Evolutionary conservation across 2,888 invertebrate genomes (phyloP).

Genomic region (Shargacucullia verbasci): DNA sequence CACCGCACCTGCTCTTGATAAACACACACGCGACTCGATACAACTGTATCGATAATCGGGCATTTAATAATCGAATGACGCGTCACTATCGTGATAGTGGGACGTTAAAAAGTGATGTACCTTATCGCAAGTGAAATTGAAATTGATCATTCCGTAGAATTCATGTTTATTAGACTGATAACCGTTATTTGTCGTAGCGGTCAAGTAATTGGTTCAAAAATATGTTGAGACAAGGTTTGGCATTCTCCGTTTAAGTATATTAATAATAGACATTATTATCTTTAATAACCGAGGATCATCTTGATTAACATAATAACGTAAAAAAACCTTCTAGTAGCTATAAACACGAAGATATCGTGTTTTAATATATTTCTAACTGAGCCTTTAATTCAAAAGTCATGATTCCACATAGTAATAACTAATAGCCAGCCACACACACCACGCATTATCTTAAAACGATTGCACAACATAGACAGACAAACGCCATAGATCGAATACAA

Average conservation of each 20-base stretch:
- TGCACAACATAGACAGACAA: constrained; percentile 8
- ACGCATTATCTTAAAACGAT: constrained; percentile 26
- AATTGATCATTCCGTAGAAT: constrained; percentile 67
- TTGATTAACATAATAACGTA: constrained; percentile 30
- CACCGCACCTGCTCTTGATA: constrained; percentile 72
- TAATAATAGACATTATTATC: too few relatives aligned
- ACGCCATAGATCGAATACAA: constrained; percentile 30
- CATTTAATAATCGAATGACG: constrained; percentile 67
- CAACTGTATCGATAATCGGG: constrained; percentile 78
- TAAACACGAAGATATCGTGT: constrained; percentile 36
- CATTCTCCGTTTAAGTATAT: constrained; percentile 20
- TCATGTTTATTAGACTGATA: constrained; percentile 53
- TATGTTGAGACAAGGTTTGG: constrained; percentile 7
- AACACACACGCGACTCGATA: constrained; percentile 77
- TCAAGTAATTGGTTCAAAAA: constrained; percentile 48
- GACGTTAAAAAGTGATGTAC: constrained; percentile 68
- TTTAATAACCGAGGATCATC: constrained; percentile 16
- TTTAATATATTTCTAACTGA: constrained; percentile 1
- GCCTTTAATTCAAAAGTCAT: constrained; percentile 6
- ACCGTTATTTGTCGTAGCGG: constrained; percentile 55
- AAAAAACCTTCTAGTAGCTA: constrained; percentile 21
- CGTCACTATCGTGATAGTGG: constrained; percentile 72
- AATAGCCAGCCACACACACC: constrained; percentile 3
- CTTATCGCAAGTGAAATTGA: constrained; percentile 71
- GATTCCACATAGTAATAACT: background rate